These are phyloP conservation scores for Brachionus koreanus DNA, from an alignment of 1,140 invertebrate species.

Conservation along the genomic window DNA sequence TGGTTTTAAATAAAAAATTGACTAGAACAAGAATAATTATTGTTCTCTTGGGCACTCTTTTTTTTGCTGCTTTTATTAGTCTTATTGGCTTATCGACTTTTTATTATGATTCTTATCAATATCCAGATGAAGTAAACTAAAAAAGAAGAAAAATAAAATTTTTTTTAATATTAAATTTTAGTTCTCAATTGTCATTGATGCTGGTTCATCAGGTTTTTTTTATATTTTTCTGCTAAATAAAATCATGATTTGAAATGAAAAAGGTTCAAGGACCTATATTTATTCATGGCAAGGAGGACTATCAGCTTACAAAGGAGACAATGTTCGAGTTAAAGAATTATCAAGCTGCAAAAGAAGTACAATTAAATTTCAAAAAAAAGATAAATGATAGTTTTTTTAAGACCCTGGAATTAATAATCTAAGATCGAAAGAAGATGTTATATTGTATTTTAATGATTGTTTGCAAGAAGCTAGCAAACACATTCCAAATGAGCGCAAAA, in stretches of 20 bases:
- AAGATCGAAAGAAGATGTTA: background rate
- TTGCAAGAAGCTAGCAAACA: conserved; percentile 21
- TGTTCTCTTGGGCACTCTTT: background rate
- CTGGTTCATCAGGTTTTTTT: conserved; percentile 38
- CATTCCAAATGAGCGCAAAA: conserved; percentile 10
- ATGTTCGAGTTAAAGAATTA: background rate
- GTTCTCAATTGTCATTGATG: conserved; percentile 44
- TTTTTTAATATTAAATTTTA: background rate
- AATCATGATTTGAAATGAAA: background rate
- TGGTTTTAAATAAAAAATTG: background rate
- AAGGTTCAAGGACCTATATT: background rate
- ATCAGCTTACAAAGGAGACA: conserved; percentile 10
- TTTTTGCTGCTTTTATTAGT: background rate
- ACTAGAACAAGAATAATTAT: background rate
- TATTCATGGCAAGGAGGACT: conserved; percentile 27
- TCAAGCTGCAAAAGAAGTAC: background rate
- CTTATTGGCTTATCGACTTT: background rate
- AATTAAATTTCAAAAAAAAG: background rate
- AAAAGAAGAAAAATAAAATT: background rate
- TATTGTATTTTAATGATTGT: conserved; percentile 42
- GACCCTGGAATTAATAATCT: conserved; percentile 15
- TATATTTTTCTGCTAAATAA: background rate
- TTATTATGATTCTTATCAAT: conserved; percentile 1
- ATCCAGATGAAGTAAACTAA: conserved; percentile 6
- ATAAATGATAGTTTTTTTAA: background rate